A percentile compares a stretch with the other conserved stretches of the same genome.
Evolutionary conservation across 2,888 invertebrate genomes (phyloP).

Genomic region (Synanthedon tipuliformis): DNA sequence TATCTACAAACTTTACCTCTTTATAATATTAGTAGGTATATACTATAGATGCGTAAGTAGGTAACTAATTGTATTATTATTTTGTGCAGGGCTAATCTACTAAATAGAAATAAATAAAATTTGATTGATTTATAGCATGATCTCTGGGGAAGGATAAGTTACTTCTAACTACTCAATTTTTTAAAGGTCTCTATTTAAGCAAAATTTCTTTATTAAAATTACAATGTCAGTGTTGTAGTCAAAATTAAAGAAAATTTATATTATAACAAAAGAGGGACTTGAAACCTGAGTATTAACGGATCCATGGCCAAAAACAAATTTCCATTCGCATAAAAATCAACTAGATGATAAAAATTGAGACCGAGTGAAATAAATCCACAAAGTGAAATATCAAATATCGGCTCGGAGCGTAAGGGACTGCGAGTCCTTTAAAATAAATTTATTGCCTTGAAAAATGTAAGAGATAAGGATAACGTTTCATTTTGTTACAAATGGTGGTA

Average conservation of each 20-base stretch:
- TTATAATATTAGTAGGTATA: too few relatives aligned
- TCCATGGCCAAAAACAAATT: conserved; percentile 10
- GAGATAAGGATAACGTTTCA: conserved; percentile 5
- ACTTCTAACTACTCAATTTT: too few relatives aligned
- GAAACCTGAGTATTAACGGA: conserved; percentile 24
- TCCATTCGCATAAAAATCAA: conserved; percentile 7
- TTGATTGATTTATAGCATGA: too few relatives aligned
- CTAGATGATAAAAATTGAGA: conserved; percentile 37
- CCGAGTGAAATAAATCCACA: conserved; percentile 44
- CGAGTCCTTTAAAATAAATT: conserved; percentile 28
- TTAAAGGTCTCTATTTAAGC: too few relatives aligned
- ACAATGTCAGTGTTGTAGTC: background rate
- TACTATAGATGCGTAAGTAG: too few relatives aligned
- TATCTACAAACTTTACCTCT: too few relatives aligned
- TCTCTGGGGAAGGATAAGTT: too few relatives aligned
- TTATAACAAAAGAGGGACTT: conserved; percentile 2
- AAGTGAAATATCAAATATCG: conserved; percentile 45
- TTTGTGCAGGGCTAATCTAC: too few relatives aligned
- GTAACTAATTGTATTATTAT: too few relatives aligned
- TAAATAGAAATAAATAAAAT: too few relatives aligned
- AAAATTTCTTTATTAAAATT: background rate
- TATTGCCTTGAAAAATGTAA: conserved; percentile 28
- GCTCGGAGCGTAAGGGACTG: conserved; percentile 15
- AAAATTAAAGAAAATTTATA: background rate
- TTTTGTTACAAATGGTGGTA: conserved; percentile 4